Evolutionary conservation across 2,113 vertebrate genomes (phyloP).

Genomic region (Rhabdomys dilectus): DNA sequence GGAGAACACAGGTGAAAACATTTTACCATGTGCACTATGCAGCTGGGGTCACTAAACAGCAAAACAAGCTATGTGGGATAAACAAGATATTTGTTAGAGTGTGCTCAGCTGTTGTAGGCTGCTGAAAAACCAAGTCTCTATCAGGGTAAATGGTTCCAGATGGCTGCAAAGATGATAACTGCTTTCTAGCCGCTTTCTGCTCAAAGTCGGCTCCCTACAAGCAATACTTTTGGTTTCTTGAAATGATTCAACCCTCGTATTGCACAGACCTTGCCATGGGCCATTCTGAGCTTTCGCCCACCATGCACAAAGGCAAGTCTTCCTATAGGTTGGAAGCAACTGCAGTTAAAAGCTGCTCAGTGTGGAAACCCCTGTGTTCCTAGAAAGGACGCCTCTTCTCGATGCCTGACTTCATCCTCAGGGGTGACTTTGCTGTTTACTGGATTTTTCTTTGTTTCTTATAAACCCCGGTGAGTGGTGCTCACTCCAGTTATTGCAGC

Average conservation of each 20-base stretch:
- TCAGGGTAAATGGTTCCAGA: too few species aligned
- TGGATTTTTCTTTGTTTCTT: conserved; percentile 38
- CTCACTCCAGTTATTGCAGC: not conserved
- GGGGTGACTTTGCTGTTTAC: not conserved
- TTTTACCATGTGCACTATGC: too few species aligned
- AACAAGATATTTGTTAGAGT: too few species aligned
- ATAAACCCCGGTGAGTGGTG: not conserved
- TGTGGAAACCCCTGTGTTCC: not conserved
- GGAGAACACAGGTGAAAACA: too few species aligned
- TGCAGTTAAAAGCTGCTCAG: conserved; percentile 49
- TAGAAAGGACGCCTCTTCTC: conserved; percentile 19
- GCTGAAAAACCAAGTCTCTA: too few species aligned
- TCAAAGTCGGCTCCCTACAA: too few species aligned
- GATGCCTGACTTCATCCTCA: conserved; percentile 38
- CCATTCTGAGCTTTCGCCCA: not conserved
- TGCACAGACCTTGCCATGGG: conserved; percentile 26
- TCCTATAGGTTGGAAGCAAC: conserved; percentile 55
- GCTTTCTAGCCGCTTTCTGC: too few species aligned
- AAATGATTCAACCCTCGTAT: not conserved
- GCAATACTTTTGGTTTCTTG: not conserved
- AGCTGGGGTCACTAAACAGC: too few species aligned
- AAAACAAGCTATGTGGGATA: too few species aligned
- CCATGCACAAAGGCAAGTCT: conserved; percentile 10
- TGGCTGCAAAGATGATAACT: too few species aligned
- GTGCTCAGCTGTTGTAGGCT: too few species aligned